These are phyloP conservation scores for Leucophenga varia DNA, from an alignment of 1,140 invertebrate species.

Conservation along the genomic window DNA sequence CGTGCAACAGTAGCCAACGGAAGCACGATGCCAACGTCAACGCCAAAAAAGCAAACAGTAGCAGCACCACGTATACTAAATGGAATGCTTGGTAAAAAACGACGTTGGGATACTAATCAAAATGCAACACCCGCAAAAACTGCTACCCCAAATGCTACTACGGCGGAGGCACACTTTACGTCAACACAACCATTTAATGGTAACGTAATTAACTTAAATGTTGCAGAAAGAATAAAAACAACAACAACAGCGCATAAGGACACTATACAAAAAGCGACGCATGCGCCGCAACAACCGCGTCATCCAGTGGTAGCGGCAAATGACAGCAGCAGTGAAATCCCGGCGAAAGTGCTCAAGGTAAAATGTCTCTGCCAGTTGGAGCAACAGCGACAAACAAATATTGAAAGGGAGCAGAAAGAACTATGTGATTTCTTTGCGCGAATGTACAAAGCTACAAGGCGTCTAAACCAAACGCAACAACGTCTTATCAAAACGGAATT, in stretches of 20 bases:
- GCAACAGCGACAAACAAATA: neutral
- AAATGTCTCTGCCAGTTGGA: neutral
- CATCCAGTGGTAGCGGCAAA: too few species aligned
- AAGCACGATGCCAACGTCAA: too few species aligned
- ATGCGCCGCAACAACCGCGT: conserved; percentile 3
- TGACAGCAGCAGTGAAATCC: neutral
- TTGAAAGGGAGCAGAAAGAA: neutral
- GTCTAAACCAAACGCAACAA: neutral
- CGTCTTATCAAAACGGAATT: conserved; percentile 1
- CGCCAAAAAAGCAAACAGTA: too few species aligned
- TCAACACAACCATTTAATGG: neutral
- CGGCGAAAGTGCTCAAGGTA: neutral
- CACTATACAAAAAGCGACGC: neutral
- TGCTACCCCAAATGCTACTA: too few species aligned
- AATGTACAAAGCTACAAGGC: conserved; percentile 6
- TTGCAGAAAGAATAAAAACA: conserved; percentile 3
- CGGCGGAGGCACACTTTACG: too few species aligned
- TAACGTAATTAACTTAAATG: neutral
- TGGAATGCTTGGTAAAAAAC: too few species aligned
- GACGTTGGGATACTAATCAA: too few species aligned
- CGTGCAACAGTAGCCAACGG: too few species aligned
- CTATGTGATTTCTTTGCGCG: conserved; percentile 4
- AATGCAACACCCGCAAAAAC: too few species aligned
- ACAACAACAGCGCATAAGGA: neutral
- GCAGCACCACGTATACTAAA: too few species aligned